Evolutionary conservation across 2,888 invertebrate species (phyloP), one percentile per base, ranked within the genome.

Genomic region (Tachina lurida): DNA sequence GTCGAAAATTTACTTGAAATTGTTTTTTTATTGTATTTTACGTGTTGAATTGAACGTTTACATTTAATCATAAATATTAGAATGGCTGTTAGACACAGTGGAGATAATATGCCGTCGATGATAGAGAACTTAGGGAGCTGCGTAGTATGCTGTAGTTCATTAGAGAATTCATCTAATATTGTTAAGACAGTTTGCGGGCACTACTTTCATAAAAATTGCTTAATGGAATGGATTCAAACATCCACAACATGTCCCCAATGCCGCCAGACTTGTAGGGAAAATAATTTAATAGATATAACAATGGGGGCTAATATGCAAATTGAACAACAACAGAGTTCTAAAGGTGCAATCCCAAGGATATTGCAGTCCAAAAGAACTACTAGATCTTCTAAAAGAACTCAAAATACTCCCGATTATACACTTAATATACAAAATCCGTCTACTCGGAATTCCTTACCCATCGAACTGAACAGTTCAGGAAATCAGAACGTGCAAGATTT

Each of bases 121-220:
- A 3, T 43, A 43, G 62, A 17, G 4, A 62, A 43, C 41, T 41
- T 62, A 62, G 62, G 41, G n/a, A 62, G 41, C 9, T 62, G 62
- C 41, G 5, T n/a, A 2, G 41, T 62, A n/a, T 62, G 62, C 15
- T 62, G 39, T n/a, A 62, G 41, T 62, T 62, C 62, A 17, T 43
- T 62, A 41, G 17, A 62, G 8, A 43, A 62, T 62, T 13, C 62
- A 39, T 7, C 8, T 7, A 22, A 62, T 62, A 17, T 62, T 22
- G 41, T 62, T 5, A 62, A 15, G 41, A 62, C 62, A n/a, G n/a
- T n/a, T 15, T 62, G 62, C 41, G 10, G n/a, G 41, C 62, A 62
- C n/a, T 62, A 62, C 41, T 62, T 62, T 62, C 62, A 62, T 62
- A 62, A 62, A 7, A 62, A 41, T 15, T 62, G 62, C 41, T 62